Evolutionary conservation across 2,888 invertebrate genomes (phyloP).

Genomic region (Papilio elwesi): DNA sequence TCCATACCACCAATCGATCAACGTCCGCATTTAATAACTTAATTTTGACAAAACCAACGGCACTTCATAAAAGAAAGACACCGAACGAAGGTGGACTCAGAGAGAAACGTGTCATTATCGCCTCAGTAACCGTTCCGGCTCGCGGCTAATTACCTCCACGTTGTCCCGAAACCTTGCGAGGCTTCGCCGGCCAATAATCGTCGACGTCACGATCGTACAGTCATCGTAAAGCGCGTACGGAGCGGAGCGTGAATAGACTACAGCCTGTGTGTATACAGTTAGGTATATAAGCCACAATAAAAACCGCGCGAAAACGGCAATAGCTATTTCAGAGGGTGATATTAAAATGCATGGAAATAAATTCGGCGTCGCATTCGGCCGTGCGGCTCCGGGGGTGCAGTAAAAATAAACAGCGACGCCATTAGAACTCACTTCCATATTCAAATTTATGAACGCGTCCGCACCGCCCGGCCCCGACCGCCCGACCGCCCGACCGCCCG

Average conservation of each 20-base stretch:
- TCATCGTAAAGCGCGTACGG: constrained; percentile 54
- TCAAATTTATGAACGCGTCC: constrained; percentile 83
- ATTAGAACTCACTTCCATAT: constrained; percentile 86
- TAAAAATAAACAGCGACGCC: constrained; percentile 85
- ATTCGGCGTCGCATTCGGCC: constrained; percentile 85
- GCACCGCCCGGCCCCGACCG: constrained; percentile 58
- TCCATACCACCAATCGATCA: constrained; percentile 74
- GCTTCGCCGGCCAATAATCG: constrained; percentile 70
- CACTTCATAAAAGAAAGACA: constrained; percentile 69
- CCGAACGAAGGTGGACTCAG: constrained; percentile 53
- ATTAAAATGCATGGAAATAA: constrained; percentile 85
- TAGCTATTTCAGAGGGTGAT: constrained; percentile 83
- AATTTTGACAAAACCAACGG: constrained; percentile 71
- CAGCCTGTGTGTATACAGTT: constrained; percentile 46
- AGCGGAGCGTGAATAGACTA: constrained; percentile 62
- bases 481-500: constrained; percentile 56
- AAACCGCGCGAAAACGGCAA: constrained; percentile 83
- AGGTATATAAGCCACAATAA: constrained; percentile 75
- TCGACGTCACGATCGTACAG: constrained; percentile 70
- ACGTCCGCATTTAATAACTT: constrained; percentile 78
- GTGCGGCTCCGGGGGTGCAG: constrained; percentile 82
- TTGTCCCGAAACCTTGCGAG: constrained; percentile 67
- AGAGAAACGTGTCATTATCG: constrained; percentile 63
- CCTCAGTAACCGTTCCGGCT: constrained; percentile 59
- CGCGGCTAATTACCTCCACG: constrained; percentile 63